These are phyloP conservation scores for Bombus pyrosoma DNA, from an alignment of 1,140 invertebrate genomes.

Conservation along the genomic window DNA sequence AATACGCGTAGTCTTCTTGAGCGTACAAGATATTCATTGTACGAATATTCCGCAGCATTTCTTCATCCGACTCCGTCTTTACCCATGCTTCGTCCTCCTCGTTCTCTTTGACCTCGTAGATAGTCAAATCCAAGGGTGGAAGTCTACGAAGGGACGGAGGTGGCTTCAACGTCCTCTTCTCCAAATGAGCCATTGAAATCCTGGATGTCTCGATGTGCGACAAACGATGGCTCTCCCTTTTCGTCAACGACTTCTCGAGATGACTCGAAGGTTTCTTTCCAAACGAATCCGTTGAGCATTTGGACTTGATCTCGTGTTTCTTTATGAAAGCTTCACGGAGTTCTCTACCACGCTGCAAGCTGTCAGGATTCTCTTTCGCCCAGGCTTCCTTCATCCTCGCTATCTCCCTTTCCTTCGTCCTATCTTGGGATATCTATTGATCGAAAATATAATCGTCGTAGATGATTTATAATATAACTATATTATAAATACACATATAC, in stretches of 20 bases:
- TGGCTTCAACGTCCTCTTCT: slow-evolving; percentile 45
- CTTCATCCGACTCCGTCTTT: slow-evolving; percentile 56
- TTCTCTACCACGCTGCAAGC: slow-evolving; percentile 55
- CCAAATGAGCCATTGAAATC: background rate
- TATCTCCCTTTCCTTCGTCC: slow-evolving; percentile 58
- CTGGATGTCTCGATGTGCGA: background rate
- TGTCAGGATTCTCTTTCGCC: slow-evolving; percentile 61
- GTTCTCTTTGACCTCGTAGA: slow-evolving; percentile 46
- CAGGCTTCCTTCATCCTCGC: slow-evolving; percentile 65
- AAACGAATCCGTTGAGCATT: background rate
- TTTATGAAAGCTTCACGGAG: slow-evolving; percentile 64
- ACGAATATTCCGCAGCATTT: slow-evolving; percentile 43
- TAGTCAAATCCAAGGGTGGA: slow-evolving; percentile 50
- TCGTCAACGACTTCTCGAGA: background rate
- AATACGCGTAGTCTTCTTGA: slow-evolving; percentile 25
- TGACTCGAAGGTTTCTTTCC: background rate
- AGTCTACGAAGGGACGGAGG: slow-evolving; percentile 17
- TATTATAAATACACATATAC: too few relatives aligned
- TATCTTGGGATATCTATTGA: slow-evolving; percentile 60
- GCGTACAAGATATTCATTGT: slow-evolving; percentile 35
- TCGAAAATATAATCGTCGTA: background rate
- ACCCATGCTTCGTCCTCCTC: slow-evolving; percentile 28
- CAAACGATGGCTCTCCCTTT: background rate
- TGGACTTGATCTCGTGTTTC: background rate
- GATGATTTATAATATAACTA: background rate